A percentile compares a stretch with the other conserved stretches of the same genome.
phyloP scores from a whole-genome alignment of 2,888 invertebrate species.

The Nomada fabriciana region DNA sequence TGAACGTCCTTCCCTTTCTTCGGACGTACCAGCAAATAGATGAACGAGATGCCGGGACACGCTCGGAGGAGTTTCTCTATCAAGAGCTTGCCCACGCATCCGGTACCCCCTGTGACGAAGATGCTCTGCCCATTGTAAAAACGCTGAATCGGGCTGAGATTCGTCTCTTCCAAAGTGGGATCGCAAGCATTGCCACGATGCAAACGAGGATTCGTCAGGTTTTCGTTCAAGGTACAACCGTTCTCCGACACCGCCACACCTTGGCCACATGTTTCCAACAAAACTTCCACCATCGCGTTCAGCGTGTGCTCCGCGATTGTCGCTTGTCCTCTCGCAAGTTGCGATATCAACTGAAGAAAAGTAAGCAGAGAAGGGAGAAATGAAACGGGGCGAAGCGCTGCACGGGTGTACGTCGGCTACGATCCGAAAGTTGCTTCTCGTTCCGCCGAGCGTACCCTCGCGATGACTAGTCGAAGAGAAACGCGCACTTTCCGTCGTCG shows the following conservation, averaged over 20 bases:
- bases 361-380: neutral
- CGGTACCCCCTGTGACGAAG: constrained; percentile 88
- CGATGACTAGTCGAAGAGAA: constrained; percentile 48
- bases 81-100: constrained; percentile 90
- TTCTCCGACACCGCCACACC: constrained; percentile 79
- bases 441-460: constrained; percentile 4
- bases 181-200: constrained; percentile 47
- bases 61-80: constrained; percentile 89
- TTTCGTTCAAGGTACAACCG: constrained; percentile 68
- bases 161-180: constrained; percentile 46
- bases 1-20: constrained; percentile 86
- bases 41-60: constrained; percentile 86
- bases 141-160: constrained; percentile 83
- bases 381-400: neutral
- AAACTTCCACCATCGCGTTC: constrained; percentile 80
- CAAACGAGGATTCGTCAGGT: constrained; percentile 73
- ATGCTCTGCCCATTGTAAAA: constrained; percentile 86
- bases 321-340: neutral
- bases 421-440: neutral
- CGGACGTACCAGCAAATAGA: constrained; percentile 87
- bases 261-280: constrained; percentile 81
- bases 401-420: neutral
- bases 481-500: constrained; percentile 53
- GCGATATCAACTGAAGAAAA: neutral
- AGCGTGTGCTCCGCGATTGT: neutral